Conservation (phyloP, 1,140 invertebrate species). For the Druon quercuslanigerum region DNA sequence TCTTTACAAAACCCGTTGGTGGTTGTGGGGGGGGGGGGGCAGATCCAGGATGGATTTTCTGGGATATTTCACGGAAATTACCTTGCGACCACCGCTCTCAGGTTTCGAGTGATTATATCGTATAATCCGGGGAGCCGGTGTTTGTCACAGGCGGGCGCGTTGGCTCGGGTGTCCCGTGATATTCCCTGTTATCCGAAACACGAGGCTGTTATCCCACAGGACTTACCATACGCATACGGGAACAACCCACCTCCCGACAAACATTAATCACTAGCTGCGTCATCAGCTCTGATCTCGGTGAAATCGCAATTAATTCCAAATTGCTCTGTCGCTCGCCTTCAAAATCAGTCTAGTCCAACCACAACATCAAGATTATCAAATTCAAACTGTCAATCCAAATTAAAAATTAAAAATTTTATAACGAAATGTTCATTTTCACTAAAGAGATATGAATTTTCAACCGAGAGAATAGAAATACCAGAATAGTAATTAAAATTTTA, state of each 20-base stretch:
- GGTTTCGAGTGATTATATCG: slow-evolving; percentile 72
- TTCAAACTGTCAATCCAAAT: too few species aligned
- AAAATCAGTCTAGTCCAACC: too few species aligned
- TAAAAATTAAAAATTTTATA: too few species aligned
- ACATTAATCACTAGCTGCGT: slow-evolving; percentile 55
- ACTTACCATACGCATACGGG: slow-evolving; percentile 57
- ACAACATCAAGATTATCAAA: too few species aligned
- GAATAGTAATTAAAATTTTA: too few species aligned
- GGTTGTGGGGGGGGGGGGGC: too few species aligned
- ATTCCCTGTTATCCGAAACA: slow-evolving; percentile 75
- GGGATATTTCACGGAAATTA: slow-evolving; percentile 67
- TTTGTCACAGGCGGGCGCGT: slow-evolving; percentile 64
- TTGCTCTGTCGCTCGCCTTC: slow-evolving; percentile 17
- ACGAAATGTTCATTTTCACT: too few species aligned
- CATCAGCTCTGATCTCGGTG: slow-evolving; percentile 54
- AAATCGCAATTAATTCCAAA: slow-evolving; percentile 57
- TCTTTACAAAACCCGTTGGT: too few species aligned
- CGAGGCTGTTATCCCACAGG: slow-evolving; percentile 73
- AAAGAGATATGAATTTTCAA: too few species aligned
- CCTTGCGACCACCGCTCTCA: slow-evolving; percentile 59
- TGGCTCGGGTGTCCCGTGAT: slow-evolving; percentile 71
- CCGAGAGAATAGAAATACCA: too few species aligned
- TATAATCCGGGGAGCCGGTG: slow-evolving; percentile 67
- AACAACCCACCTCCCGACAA: slow-evolving; percentile 43
- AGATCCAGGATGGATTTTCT: slow-evolving; percentile 53